Evolutionary conservation across 1,140 invertebrate species (phyloP).

Genomic region (Ptiloglossa arizonensis): DNA sequence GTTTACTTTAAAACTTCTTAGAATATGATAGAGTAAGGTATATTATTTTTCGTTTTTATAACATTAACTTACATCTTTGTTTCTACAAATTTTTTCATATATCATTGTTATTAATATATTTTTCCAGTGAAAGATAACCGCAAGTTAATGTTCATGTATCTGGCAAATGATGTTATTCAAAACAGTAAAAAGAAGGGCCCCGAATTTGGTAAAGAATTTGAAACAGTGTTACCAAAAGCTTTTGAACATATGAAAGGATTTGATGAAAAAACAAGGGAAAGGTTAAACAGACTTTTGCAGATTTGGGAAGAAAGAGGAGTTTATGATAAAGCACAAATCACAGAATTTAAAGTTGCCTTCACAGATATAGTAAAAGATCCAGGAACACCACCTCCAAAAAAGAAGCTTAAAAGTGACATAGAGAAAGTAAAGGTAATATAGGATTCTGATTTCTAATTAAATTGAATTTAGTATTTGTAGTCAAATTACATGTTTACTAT

Average conservation of each 20-base stretch:
- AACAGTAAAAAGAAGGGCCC: constrained; percentile 99
- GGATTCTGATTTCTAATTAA: not conserved
- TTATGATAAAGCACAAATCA: constrained; percentile 90
- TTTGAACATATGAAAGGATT: constrained; percentile 91
- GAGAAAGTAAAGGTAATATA: constrained; percentile 72
- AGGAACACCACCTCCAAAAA: constrained; percentile 79
- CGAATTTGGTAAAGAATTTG: constrained; percentile 95
- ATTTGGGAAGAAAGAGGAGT: constrained; percentile 97
- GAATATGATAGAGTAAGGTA: not conserved
- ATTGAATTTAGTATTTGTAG: not conserved
- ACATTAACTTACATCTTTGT: too few species aligned
- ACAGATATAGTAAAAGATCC: constrained; percentile 74
- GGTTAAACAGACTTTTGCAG: constrained; percentile 90
- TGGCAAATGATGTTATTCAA: constrained; percentile 99
- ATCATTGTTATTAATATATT: constrained; percentile 22
- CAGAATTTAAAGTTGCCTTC: constrained; percentile 87
- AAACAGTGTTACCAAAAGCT: constrained; percentile 88
- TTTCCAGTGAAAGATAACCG: constrained; percentile 91
- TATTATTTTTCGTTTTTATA: not conserved
- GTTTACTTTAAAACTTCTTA: constrained; percentile 1
- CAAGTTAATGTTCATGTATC: constrained; percentile 96
- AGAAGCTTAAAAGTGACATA: constrained; percentile 78
- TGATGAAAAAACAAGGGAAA: constrained; percentile 89
- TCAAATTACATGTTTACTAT: not conserved
- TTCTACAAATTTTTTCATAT: too few species aligned